Evolutionary conservation across 2,113 vertebrate genomes (phyloP).

Genomic region (Brachypteracias leptosomus): DNA sequence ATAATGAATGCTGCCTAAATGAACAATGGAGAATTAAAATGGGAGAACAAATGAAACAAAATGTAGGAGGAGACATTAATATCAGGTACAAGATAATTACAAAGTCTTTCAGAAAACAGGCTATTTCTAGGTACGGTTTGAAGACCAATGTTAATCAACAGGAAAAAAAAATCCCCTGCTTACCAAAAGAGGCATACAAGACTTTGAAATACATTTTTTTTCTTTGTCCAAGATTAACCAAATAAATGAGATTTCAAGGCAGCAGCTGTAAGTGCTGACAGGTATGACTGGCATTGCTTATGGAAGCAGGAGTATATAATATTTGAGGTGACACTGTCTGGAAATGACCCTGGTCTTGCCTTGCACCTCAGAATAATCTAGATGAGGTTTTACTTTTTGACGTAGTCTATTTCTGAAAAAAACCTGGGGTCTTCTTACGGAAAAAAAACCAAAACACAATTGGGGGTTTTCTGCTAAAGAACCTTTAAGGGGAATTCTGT

Average conservation of each 20-base stretch:
- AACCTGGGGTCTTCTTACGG: background rate
- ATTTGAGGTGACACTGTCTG: background rate
- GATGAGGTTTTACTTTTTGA: background rate
- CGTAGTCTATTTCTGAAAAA: background rate
- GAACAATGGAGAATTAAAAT: background rate
- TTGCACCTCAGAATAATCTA: background rate
- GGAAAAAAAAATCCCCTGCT: background rate
- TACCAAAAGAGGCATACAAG: background rate
- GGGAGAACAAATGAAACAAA: background rate
- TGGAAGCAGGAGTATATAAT: background rate
- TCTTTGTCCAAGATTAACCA: background rate
- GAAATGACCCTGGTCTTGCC: background rate
- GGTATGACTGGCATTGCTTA: background rate
- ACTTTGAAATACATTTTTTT: background rate
- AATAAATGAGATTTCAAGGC: background rate
- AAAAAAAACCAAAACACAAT: fast-evolving
- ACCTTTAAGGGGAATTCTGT: background rate
- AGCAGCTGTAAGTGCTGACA: background rate
- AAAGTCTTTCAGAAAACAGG: background rate
- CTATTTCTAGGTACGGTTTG: background rate
- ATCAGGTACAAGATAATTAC: background rate
- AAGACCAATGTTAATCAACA: background rate
- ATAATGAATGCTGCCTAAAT: background rate
- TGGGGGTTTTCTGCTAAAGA: background rate
- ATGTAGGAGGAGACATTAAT: background rate